Evolutionary conservation across 2,888 invertebrate genomes (phyloP).

Genomic region (Synergus umbraculus): DNA sequence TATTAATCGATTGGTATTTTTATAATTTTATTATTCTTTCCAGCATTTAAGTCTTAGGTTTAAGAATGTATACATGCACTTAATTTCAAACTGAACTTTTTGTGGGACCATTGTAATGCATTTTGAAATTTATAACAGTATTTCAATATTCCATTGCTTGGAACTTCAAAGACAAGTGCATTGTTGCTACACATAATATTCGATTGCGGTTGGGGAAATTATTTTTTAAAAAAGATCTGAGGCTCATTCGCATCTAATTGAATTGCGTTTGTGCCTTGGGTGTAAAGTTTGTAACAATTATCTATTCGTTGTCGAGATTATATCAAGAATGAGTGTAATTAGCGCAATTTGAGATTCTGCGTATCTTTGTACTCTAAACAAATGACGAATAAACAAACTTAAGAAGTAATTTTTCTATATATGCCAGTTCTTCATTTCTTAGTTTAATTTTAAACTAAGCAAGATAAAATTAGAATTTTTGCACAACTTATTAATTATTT

Average conservation of each 20-base stretch:
- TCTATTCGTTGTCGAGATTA: slow-evolving; percentile 45
- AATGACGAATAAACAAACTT: slow-evolving; percentile 37
- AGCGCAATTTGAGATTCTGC: slow-evolving; percentile 43
- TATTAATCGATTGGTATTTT: background rate
- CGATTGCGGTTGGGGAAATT: slow-evolving; percentile 13
- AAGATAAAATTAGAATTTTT: background rate
- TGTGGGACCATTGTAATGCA: slow-evolving; percentile 52
- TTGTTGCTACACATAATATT: slow-evolving; percentile 6
- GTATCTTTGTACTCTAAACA: slow-evolving; percentile 43
- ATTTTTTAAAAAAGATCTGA: background rate
- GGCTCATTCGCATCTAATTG: background rate
- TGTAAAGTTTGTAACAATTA: slow-evolving; percentile 23
- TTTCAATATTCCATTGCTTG: slow-evolving; percentile 5
- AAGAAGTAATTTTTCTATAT: slow-evolving; percentile 10
- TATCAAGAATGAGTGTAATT: slow-evolving; percentile 48
- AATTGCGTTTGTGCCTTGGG: slow-evolving; percentile 17
- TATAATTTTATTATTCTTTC: background rate
- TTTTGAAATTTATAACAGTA: slow-evolving; percentile 37
- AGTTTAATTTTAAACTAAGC: background rate
- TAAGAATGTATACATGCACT: background rate
- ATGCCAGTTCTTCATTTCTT: background rate
- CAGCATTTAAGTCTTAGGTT: slow-evolving; percentile 11
- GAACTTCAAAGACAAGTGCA: background rate
- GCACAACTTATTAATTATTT: background rate
- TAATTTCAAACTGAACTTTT: background rate